Conservation (phyloP, 2,113 vertebrate genomes). For the Ciconia boyciana region DNA sequence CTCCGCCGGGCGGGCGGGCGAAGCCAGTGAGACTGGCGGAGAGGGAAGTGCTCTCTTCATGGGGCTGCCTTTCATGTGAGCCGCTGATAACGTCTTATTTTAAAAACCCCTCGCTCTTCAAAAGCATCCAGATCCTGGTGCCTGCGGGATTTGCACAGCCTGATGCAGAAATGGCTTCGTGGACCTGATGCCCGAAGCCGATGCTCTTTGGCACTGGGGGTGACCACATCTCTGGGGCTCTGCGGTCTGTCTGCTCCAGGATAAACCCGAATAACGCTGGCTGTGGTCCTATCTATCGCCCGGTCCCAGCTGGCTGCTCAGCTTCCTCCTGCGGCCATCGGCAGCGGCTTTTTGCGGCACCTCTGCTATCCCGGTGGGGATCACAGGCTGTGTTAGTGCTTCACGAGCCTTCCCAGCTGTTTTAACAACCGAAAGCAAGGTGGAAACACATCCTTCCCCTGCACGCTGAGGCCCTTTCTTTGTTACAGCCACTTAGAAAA, state of each 20-base stretch:
- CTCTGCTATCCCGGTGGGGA: neutral
- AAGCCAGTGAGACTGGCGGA: rapidly evolving
- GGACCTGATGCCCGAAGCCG: neutral
- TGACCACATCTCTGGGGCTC: neutral
- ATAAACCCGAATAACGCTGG: neutral
- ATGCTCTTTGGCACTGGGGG: neutral
- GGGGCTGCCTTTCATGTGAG: neutral
- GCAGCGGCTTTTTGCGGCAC: neutral
- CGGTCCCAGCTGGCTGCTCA: neutral
- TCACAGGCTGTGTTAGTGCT: rapidly evolving
- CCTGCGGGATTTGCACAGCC: neutral
- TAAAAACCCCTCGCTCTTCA: neutral
- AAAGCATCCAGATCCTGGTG: neutral
- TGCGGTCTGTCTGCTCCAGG: neutral
- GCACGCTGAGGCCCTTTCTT: neutral
- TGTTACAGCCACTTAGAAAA: neutral
- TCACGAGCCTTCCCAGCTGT: neutral
- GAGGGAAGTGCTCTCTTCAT: neutral
- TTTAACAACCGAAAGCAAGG: neutral
- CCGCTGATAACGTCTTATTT: neutral
- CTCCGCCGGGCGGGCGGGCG: rapidly evolving
- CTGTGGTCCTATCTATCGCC: neutral
- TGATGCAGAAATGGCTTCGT: neutral
- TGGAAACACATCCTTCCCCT: neutral
- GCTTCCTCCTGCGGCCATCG: neutral